A percentile compares a stretch with the other conserved stretches of the same genome.
Conservation (phyloP, 2,888 invertebrate genomes). For the Hemicrepidius hirtus region DNA sequence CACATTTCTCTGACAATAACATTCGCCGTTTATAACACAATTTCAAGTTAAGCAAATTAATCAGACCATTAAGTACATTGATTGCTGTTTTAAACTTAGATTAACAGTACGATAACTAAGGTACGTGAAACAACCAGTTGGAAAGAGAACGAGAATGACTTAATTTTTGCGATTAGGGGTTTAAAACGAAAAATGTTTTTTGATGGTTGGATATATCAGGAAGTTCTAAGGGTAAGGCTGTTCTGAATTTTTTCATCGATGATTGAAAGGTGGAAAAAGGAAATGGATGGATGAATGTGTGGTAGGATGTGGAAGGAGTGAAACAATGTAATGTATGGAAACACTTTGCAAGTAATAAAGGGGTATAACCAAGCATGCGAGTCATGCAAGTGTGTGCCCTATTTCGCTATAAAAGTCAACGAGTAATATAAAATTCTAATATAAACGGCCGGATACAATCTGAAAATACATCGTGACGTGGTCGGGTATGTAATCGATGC, state of each 20-base stretch:
- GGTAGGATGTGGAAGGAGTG: conserved; percentile 8
- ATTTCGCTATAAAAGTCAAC: conserved; percentile 69
- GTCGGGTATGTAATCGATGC: conserved; percentile 68
- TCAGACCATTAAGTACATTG: conserved; percentile 27
- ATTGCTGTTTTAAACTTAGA: conserved; percentile 24
- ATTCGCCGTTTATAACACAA: conserved; percentile 13
- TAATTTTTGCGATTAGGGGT: neutral
- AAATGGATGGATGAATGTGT: neutral
- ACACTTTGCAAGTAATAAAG: conserved; percentile 63
- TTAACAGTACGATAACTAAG: neutral
- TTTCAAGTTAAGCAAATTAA: conserved; percentile 29
- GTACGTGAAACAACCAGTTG: neutral
- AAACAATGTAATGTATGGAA: conserved; percentile 47
- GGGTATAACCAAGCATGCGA: conserved; percentile 62
- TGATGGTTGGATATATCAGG: neutral
- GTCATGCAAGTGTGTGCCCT: conserved; percentile 68
- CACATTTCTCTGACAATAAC: conserved; percentile 24
- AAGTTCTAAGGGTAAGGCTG: neutral
- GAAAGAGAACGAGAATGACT: neutral
- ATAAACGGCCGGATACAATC: conserved; percentile 71
- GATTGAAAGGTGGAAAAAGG: neutral
- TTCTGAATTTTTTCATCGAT: neutral
- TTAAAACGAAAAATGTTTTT: no score
- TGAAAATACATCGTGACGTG: conserved; percentile 70
- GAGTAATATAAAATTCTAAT: conserved; percentile 71